These are phyloP conservation scores for Miniopterus natalensis DNA, from an alignment of 2,113 vertebrate species.

Conservation along the genomic window DNA sequence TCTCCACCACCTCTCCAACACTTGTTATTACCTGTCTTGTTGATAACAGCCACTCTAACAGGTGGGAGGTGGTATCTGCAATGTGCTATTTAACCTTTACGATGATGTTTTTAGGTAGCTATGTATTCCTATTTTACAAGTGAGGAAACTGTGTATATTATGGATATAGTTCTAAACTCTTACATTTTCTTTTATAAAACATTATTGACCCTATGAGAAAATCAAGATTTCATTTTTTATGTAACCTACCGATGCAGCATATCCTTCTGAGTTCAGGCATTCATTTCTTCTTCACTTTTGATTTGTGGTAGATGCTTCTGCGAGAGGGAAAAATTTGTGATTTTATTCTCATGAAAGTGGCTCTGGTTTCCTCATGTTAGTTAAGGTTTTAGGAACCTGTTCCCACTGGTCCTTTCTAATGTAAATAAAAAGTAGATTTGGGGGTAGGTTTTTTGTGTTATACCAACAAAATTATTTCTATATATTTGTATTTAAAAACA, in stretches of 20 bases:
- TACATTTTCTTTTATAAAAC: not conserved
- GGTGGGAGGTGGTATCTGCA: not conserved
- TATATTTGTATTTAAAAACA: not conserved
- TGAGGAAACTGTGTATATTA: not conserved
- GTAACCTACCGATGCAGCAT: not conserved
- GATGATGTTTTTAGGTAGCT: not conserved
- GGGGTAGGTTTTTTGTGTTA: not conserved
- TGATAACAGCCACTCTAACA: not conserved
- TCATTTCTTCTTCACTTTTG: conserved; percentile 9
- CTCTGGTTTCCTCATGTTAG: not conserved
- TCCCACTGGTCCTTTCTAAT: not conserved
- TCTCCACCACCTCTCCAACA: not conserved
- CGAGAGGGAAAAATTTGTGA: not conserved
- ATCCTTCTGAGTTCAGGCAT: not conserved
- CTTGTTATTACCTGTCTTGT: not conserved
- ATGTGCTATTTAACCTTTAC: not conserved
- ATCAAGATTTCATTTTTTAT: conserved; percentile 13
- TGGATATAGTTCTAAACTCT: not conserved
- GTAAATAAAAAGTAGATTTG: not conserved
- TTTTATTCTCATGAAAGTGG: not conserved
- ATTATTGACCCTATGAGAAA: not conserved
- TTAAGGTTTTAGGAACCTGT: not conserved
- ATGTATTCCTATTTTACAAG: not conserved
- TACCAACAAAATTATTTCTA: not conserved
- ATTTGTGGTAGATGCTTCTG: not conserved